phyloP scores from a whole-genome alignment of 2,113 vertebrate species.

The Lynx canadensis region DNA sequence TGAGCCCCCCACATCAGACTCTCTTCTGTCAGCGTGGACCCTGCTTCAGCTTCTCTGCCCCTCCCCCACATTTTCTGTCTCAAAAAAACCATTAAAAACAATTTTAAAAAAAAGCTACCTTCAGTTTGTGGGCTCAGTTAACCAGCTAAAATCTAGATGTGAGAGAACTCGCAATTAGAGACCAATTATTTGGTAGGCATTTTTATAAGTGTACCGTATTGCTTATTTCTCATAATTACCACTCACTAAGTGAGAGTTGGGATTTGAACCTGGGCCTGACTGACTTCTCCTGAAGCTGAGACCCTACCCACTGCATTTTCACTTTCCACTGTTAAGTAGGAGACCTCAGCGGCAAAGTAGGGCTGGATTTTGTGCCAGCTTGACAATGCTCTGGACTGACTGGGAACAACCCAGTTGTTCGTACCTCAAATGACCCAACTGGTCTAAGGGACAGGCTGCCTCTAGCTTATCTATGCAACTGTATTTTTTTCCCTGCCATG shows the following conservation, averaged over 20 bases:
- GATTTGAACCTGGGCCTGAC: not conserved
- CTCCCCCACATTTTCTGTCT: too few relatives aligned
- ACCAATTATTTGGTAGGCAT: not conserved
- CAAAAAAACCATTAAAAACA: too few relatives aligned
- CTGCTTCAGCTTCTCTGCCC: too few relatives aligned
- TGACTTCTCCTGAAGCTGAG: not conserved
- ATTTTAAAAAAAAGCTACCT: not conserved
- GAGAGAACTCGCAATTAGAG: not conserved
- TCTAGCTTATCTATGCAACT: not conserved
- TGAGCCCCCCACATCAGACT: too few relatives aligned
- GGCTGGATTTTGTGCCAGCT: not conserved
- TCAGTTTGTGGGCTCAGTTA: not conserved
- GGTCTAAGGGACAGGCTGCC: not conserved
- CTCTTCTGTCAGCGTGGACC: too few relatives aligned
- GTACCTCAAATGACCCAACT: not conserved
- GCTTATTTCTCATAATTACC: not conserved
- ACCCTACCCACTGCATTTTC: accelerated
- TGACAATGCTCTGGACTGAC: not conserved
- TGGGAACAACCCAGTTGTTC: not conserved
- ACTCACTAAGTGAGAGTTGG: not conserved
- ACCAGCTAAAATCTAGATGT: not conserved
- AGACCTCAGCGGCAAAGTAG: not conserved
- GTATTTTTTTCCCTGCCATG: not conserved
- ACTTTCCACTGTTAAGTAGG: not conserved
- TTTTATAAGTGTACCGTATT: not conserved